Conservation (phyloP, 2,888 invertebrate species). For the Abscondita cerata region DNA sequence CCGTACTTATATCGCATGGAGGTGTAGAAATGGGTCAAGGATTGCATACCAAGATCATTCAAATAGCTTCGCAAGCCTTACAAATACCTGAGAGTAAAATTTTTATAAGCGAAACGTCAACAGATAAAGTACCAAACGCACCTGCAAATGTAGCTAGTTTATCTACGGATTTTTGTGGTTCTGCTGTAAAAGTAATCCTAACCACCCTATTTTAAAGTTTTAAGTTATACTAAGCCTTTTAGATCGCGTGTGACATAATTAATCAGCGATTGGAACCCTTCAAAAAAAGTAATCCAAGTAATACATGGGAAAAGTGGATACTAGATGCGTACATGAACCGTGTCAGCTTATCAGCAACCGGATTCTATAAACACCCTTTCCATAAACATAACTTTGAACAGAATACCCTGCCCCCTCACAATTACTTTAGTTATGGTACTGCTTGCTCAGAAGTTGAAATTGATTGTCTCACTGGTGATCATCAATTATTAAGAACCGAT, state of each 20-base stretch:
- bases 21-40: constrained; percentile 99
- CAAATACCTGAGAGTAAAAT: constrained; percentile 75
- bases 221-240: too few relatives aligned
- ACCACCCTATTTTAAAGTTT: too few relatives aligned
- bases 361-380: constrained; percentile 80
- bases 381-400: constrained; percentile 75
- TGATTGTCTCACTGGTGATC: constrained; percentile 93
- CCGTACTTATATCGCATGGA: constrained; percentile 86
- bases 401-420: constrained; percentile 76
- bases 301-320: constrained; percentile 88
- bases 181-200: constrained; percentile 86
- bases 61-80: constrained; percentile 80
- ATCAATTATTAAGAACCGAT: constrained; percentile 85
- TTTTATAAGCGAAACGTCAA: constrained; percentile 82
- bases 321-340: constrained; percentile 76
- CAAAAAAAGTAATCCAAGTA: constrained; percentile 76
- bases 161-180: constrained; percentile 89
- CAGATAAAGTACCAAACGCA: constrained; percentile 92
- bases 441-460: constrained; percentile 91
- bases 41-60: constrained; percentile 93
- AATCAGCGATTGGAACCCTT: constrained; percentile 76
- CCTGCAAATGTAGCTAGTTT: constrained; percentile 89
- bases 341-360: constrained; percentile 81
- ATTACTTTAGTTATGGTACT: constrained; percentile 87
- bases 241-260: constrained; percentile 81